These are phyloP conservation scores for Chalcis sispes DNA, from an alignment of 2,888 invertebrate genomes.

Conservation along the genomic window DNA sequence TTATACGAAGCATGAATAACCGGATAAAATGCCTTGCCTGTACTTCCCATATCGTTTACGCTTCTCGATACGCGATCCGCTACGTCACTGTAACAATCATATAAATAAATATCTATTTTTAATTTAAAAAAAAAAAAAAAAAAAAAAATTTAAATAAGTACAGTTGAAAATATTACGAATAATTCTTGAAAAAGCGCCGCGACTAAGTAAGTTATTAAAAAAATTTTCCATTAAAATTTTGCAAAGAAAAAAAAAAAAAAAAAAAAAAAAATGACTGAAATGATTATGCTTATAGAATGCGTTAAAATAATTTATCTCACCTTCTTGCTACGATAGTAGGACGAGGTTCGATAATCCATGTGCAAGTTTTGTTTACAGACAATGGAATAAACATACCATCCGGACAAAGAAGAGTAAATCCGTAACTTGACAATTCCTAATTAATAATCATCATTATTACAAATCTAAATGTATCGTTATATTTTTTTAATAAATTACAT, in stretches of 20 bases:
- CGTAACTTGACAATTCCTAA: slow-evolving; percentile 64
- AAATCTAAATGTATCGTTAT: no score
- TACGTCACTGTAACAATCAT: slow-evolving; percentile 70
- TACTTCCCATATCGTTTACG: slow-evolving; percentile 33
- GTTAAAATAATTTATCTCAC: no score
- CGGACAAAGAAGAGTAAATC: slow-evolving; percentile 85
- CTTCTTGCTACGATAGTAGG: slow-evolving; percentile 83
- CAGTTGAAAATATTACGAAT: no score
- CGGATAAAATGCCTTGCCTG: slow-evolving; percentile 43
- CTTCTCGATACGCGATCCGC: slow-evolving; percentile 78
- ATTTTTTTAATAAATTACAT: background rate
- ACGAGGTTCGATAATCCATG: slow-evolving; percentile 89
- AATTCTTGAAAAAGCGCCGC: no score
- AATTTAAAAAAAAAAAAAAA: no score
- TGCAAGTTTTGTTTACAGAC: slow-evolving; percentile 80
- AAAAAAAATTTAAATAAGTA: no score
- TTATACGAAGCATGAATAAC: slow-evolving; percentile 52
- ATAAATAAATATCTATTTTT: background rate
- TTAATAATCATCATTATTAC: slow-evolving; percentile 12
- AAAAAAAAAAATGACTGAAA: no score
- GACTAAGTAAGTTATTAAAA: no score
- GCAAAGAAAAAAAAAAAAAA: no score
- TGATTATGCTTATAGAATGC: no score
- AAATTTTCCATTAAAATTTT: no score
- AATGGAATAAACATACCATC: slow-evolving; percentile 84